phyloP scores from a whole-genome alignment of 2,797 vertebrate genomes.

The Clarias platycephalus region DNA sequence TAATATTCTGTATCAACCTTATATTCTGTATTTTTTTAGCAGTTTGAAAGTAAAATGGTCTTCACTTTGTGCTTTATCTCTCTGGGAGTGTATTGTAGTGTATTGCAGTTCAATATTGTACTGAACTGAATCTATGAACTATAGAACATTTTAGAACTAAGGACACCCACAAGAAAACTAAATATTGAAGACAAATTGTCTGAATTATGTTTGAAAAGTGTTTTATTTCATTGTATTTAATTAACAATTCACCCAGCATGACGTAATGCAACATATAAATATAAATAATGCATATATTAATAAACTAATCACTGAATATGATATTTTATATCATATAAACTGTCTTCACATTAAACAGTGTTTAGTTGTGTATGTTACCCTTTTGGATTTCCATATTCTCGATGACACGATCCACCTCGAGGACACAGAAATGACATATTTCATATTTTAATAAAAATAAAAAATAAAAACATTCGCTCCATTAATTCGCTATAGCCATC shows the following conservation, averaged over 20 bases:
- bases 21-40: too few species aligned
- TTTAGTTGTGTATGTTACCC: background rate
- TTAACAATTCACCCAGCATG: background rate
- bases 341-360: too few species aligned
- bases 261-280: background rate
- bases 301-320: background rate
- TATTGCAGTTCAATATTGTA: background rate
- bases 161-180: background rate
- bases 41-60: background rate
- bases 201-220: background rate
- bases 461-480: background rate
- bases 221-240: background rate
- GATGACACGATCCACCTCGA: background rate
- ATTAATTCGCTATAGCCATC: background rate
- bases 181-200: background rate
- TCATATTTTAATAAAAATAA: background rate
- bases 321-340: too few species aligned
- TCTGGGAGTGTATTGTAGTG: background rate
- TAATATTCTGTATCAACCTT: background rate
- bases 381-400: background rate
- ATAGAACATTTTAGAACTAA: background rate
- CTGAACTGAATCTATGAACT: background rate
- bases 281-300: background rate
- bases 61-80: background rate
- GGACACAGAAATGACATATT: background rate